Percentiles rank a stretch among this genome's conserved stretches.
phyloP scores from a whole-genome alignment of 2,113 vertebrate genomes.

The Syrmaticus mikado region DNA sequence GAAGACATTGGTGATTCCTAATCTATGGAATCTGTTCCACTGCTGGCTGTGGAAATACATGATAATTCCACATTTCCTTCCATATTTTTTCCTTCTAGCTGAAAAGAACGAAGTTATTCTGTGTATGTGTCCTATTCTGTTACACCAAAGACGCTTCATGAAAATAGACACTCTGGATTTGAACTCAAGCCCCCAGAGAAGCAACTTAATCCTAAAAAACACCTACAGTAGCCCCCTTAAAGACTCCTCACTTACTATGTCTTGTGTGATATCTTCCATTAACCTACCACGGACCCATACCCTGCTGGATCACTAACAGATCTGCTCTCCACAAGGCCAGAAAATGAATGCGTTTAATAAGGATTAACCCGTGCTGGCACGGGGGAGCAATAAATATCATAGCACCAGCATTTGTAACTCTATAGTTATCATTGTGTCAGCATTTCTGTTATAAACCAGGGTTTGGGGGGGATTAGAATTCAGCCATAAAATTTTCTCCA shows the following conservation, averaged over 20 bases:
- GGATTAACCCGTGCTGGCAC: conserved; percentile 77
- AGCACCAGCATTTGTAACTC: conserved; percentile 60
- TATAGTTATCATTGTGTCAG: conserved; percentile 77
- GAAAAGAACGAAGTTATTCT: neutral
- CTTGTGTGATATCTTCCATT: conserved; percentile 46
- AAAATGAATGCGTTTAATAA: conserved; percentile 74
- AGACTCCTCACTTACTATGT: conserved; percentile 1
- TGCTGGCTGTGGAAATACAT: neutral
- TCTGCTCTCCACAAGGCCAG: conserved; percentile 60
- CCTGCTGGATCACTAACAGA: conserved; percentile 43
- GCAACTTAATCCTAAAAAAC: conserved; percentile 42
- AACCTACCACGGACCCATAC: neutral
- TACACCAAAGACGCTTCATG: neutral
- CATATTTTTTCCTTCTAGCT: neutral
- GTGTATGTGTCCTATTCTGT: neutral
- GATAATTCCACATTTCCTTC: neutral
- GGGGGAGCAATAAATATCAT: conserved; percentile 78
- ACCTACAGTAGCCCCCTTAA: conserved; percentile 16
- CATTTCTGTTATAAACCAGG: conserved; percentile 80
- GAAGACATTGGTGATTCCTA: neutral
- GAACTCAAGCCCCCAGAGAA: neutral
- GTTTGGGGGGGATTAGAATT: conserved; percentile 78
- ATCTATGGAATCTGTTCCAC: neutral
- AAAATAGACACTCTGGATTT: neutral
- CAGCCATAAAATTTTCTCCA: conserved; percentile 81